These are phyloP conservation scores for Puffinus mauretanicus DNA, from an alignment of 2,113 vertebrate genomes.

Conservation along the genomic window DNA sequence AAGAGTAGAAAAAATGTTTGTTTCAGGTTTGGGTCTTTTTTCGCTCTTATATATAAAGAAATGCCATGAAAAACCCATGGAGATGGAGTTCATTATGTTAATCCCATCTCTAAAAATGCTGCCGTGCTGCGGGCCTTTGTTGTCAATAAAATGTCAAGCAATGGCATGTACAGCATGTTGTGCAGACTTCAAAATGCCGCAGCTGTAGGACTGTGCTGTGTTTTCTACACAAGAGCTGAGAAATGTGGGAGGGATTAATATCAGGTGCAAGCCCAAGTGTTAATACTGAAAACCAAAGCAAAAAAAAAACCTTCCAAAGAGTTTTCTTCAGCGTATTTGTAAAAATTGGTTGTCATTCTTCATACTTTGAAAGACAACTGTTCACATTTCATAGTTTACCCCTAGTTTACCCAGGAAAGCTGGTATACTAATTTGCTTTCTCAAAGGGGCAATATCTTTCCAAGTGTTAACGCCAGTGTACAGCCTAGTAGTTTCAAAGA, in stretches of 20 bases:
- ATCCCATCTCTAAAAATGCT: slow-evolving; percentile 35
- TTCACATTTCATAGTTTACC: background rate
- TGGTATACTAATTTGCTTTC: background rate
- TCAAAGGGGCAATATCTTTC: slow-evolving; percentile 24
- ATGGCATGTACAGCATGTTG: slow-evolving; percentile 22
- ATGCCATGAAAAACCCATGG: slow-evolving; percentile 12
- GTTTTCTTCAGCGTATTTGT: background rate
- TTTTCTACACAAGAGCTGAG: background rate
- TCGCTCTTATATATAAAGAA: background rate
- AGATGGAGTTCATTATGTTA: slow-evolving; percentile 54
- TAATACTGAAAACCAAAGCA: background rate
- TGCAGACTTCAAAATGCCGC: background rate
- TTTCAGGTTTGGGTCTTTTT: background rate
- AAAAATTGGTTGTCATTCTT: background rate
- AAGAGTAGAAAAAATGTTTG: background rate
- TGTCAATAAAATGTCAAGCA: slow-evolving; percentile 61
- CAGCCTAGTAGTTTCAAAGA: slow-evolving; percentile 52
- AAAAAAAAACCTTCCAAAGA: background rate
- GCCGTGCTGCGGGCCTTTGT: background rate
- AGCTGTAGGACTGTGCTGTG: background rate
- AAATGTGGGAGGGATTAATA: slow-evolving; percentile 10
- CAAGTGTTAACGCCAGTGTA: slow-evolving; percentile 5
- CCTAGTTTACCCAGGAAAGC: slow-evolving; percentile 29
- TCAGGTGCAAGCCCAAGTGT: background rate
- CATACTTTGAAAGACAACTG: background rate